Conservation (phyloP, 2,888 invertebrate genomes). For the Cyaniris semiargus region DNA sequence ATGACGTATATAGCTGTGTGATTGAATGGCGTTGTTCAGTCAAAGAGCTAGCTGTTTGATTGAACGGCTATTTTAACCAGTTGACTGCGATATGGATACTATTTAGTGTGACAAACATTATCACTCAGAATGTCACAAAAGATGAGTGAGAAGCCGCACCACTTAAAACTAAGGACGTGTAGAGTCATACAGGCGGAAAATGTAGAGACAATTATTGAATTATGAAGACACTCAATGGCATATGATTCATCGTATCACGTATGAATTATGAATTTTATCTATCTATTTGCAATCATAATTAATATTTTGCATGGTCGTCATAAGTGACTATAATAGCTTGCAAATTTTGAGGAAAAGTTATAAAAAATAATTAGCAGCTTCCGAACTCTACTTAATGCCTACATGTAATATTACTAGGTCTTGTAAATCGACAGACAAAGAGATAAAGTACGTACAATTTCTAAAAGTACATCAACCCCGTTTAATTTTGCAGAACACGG, state of each 20-base stretch:
- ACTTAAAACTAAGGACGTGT: not conserved
- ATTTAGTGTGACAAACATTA: not conserved
- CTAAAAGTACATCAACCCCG: too few species aligned
- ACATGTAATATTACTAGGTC: too few species aligned
- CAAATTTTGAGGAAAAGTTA: not conserved
- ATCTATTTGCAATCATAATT: slow-evolving; percentile 28
- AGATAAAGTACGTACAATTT: too few species aligned
- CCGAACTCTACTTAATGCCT: too few species aligned
- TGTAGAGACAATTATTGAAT: slow-evolving; percentile 1
- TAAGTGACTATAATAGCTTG: not conserved
- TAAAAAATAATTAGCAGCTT: not conserved
- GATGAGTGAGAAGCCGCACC: not conserved
- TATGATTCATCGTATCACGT: slow-evolving; percentile 4
- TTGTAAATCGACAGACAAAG: too few species aligned
- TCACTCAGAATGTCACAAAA: not conserved
- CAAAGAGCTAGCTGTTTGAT: too few species aligned
- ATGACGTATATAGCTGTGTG: too few species aligned
- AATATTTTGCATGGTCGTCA: not conserved
- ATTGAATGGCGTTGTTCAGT: too few species aligned
- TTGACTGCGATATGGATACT: too few species aligned
- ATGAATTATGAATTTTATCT: too few species aligned
- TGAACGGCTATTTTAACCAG: too few species aligned
- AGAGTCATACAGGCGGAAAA: not conserved
- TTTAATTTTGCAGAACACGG: not conserved
- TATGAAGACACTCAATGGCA: slow-evolving; percentile 11